Conservation (phyloP, 1,140 invertebrate genomes). For the Leptopilina clavipes region DNA sequence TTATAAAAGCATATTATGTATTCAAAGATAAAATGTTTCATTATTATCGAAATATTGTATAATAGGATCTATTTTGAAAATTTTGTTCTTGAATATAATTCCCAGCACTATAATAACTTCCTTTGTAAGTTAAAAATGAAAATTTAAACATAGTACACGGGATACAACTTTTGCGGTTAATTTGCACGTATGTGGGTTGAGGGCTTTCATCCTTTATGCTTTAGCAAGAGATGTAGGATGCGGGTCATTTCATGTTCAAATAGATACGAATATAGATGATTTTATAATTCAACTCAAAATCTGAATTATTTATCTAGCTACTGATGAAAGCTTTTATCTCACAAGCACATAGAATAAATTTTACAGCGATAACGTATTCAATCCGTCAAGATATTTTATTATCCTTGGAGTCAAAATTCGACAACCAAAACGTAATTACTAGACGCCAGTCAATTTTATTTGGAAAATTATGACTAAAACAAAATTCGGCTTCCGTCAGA, state of each 20-base stretch:
- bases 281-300: too few species aligned
- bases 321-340: too few species aligned
- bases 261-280: background rate
- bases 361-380: too few species aligned
- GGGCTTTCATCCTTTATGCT: conserved; percentile 5
- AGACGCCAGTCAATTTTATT: too few species aligned
- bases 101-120: background rate
- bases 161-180: background rate
- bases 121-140: conserved; percentile 2
- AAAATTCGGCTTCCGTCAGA: too few species aligned
- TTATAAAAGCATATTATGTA: background rate
- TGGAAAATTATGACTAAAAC: too few species aligned
- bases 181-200: background rate
- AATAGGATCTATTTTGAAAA: background rate
- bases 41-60: background rate
- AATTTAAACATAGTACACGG: background rate
- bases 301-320: too few species aligned
- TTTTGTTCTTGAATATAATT: background rate
- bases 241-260: conserved; percentile 1
- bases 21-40: background rate
- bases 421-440: too few species aligned
- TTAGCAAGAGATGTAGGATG: conserved; percentile 1
- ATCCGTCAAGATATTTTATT: too few species aligned
- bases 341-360: too few species aligned
- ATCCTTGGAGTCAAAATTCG: too few species aligned